phyloP scores from a whole-genome alignment of 1,140 invertebrate genomes.

The Orussus abietinus region DNA sequence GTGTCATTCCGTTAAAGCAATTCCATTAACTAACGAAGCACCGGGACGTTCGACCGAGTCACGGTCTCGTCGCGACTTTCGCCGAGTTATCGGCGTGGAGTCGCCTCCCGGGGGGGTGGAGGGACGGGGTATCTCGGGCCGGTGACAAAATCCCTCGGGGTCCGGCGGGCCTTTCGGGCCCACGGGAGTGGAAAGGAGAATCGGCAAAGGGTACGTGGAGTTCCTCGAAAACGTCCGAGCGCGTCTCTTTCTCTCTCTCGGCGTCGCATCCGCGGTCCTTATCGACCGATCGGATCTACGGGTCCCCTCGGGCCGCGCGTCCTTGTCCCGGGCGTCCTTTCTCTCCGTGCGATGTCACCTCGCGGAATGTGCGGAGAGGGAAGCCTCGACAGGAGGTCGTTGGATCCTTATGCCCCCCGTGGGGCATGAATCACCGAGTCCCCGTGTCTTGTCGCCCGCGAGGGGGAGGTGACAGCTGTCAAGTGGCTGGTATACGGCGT shows the following conservation, averaged over 20 bases:
- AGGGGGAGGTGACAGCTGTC: constrained; percentile 50
- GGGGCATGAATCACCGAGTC: constrained; percentile 45
- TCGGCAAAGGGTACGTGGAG: neutral
- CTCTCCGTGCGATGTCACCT: constrained; percentile 43
- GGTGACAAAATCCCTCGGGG: neutral
- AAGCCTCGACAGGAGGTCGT: constrained; percentile 45
- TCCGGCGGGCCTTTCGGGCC: no score
- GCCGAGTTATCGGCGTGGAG: neutral
- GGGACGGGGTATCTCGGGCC: no score
- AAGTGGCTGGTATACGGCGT: constrained; percentile 32
- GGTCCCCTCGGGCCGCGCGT: no score
- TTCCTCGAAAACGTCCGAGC: neutral
- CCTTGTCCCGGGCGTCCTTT: no score
- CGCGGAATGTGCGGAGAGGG: constrained; percentile 39
- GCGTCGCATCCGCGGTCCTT: no score
- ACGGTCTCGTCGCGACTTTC: neutral
- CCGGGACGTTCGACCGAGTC: constrained; percentile 4
- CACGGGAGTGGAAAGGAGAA: constrained; percentile 13
- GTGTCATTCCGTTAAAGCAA: constrained; percentile 52
- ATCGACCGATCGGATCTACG: no score
- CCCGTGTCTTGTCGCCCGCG: constrained; percentile 40
- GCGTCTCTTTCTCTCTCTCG: no score
- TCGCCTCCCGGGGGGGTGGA: no score
- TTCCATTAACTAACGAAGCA: constrained; percentile 49
- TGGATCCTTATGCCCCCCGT: constrained; percentile 32